Percentiles rank a stretch among this genome's conserved stretches.
Evolutionary conservation across 2,888 invertebrate genomes (phyloP).

Genomic region (Oxytorus armatus): DNA sequence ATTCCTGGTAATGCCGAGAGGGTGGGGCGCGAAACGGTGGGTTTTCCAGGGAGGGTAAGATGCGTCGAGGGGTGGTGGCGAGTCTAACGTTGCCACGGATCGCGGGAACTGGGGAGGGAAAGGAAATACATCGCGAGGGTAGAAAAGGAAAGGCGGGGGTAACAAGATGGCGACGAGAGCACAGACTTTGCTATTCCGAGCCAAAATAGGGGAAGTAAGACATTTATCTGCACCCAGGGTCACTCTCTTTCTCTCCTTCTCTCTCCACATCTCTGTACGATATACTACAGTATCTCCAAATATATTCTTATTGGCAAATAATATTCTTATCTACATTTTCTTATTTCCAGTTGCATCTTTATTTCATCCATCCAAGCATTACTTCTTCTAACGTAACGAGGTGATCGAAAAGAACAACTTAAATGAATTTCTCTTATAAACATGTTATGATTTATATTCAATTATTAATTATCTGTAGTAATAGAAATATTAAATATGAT

Average conservation of each 20-base stretch:
- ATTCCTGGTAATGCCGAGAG: conserved; percentile 69
- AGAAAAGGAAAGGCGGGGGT: conserved; percentile 79
- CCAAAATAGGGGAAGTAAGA: conserved; percentile 80
- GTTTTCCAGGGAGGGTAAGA: conserved; percentile 77
- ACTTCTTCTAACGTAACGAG: no score
- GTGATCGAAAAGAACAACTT: no score
- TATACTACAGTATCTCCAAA: conserved; percentile 26
- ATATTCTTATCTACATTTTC: no score
- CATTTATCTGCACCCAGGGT: conserved; percentile 72
- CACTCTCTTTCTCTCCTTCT: background rate
- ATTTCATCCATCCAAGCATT: no score
- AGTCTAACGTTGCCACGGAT: conserved; percentile 76
- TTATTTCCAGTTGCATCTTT: no score
- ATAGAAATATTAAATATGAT: no score
- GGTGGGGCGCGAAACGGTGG: conserved; percentile 73
- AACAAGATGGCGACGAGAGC: conserved; percentile 82
- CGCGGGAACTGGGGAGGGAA: conserved; percentile 68
- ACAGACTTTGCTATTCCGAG: conserved; percentile 61
- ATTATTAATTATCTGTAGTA: no score
- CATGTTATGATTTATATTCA: no score
- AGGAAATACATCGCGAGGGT: conserved; percentile 74
- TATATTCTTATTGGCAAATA: conserved; percentile 30
- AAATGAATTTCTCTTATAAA: no score
- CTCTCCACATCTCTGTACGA: background rate
- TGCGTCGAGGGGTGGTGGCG: conserved; percentile 71